These are phyloP conservation scores for Eubasilissa regina DNA, from an alignment of 1,140 invertebrate species.

Conservation along the genomic window DNA sequence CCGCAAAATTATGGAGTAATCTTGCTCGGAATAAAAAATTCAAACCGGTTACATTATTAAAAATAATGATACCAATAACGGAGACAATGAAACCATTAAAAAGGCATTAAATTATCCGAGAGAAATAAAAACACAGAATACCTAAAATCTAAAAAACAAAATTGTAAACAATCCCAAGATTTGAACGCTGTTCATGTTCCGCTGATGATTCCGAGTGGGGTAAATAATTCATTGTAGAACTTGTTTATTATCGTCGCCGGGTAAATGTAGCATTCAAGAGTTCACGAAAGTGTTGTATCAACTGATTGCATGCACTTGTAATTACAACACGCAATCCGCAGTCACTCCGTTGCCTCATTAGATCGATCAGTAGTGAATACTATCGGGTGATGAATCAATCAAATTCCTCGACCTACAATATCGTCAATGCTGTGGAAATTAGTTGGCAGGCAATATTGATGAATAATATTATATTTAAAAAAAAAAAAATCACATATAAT, in stretches of 20 bases:
- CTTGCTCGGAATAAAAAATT: neutral
- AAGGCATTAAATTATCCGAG: constrained; percentile 1
- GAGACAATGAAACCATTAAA: constrained; percentile 24
- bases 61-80: constrained; percentile 32
- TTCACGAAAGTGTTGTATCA: constrained; percentile 21
- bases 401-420: constrained; percentile 9
- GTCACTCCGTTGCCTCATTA: neutral
- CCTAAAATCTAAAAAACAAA: neutral
- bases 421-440: too few relatives aligned
- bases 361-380: neutral
- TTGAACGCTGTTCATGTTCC: neutral
- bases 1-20: neutral
- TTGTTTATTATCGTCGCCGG: constrained; percentile 18
- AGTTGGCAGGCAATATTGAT: too few relatives aligned
- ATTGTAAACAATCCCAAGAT: constrained; percentile 11
- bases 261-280: neutral
- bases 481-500: too few relatives aligned
- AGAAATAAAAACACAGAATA: neutral
- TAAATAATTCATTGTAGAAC: constrained; percentile 21
- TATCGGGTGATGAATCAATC: too few relatives aligned
- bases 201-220: constrained; percentile 10
- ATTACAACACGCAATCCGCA: constrained; percentile 24
- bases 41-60: constrained; percentile 11
- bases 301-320: constrained; percentile 19
- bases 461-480: too few relatives aligned